Evolutionary conservation across 2,797 vertebrate species (phyloP).

Genomic region (Phrynocephalus guinanensis): DNA sequence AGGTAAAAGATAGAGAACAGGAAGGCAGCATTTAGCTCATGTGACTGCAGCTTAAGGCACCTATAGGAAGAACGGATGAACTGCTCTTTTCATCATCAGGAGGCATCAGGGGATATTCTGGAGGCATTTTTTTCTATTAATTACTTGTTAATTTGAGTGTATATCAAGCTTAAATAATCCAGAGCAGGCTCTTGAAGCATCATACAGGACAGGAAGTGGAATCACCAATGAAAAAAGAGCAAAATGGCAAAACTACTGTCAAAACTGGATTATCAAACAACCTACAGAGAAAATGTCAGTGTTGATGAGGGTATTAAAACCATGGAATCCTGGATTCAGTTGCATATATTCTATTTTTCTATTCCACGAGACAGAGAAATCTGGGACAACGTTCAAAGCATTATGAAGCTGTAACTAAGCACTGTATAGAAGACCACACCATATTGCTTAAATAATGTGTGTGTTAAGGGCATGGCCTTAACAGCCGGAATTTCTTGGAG

Average conservation of each 20-base stretch:
- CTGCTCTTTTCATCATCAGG: background rate
- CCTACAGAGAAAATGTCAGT: background rate
- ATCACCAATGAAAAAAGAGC: background rate
- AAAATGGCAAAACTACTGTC: background rate
- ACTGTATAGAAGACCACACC: background rate
- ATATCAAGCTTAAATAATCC: background rate
- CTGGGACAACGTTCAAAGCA: background rate
- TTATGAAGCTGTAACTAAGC: background rate
- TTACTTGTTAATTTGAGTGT: background rate
- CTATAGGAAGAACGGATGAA: background rate
- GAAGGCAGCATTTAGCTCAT: too few species aligned
- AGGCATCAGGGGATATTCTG: background rate
- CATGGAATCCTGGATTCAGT: background rate
- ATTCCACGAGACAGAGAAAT: background rate
- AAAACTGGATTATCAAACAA: background rate
- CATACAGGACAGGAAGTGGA: background rate
- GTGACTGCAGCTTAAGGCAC: too few species aligned
- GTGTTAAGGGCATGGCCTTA: background rate
- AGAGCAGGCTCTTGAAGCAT: background rate
- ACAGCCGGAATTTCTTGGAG: background rate
- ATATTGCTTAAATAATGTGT: background rate
- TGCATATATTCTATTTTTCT: background rate
- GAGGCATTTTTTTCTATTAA: background rate
- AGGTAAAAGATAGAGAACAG: too few species aligned
- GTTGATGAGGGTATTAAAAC: too few species aligned